A percentile compares a stretch with the other conserved stretches of the same genome.
These are phyloP conservation scores for Oryzias celebensis DNA, from an alignment of 2,113 vertebrate species.

Conservation along the genomic window DNA sequence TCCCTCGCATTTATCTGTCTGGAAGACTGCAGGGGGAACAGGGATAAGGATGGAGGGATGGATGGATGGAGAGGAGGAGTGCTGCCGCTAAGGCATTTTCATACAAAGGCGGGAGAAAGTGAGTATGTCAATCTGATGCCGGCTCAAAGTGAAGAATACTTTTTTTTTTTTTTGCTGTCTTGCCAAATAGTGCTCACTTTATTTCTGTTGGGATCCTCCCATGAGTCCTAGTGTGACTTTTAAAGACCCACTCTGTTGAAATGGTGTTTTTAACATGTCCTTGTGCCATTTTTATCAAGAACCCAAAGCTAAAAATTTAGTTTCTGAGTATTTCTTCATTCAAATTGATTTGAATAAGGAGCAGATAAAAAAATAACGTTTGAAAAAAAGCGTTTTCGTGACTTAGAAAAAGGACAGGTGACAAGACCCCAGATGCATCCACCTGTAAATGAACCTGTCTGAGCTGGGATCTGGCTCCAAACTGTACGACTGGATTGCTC, in stretches of 20 bases:
- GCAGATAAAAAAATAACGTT: too few relatives aligned
- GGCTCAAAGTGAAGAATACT: slow-evolving; percentile 57
- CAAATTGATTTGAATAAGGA: too few relatives aligned
- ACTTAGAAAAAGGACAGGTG: too few relatives aligned
- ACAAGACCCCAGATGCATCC: too few relatives aligned
- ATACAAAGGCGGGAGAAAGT: slow-evolving; percentile 64
- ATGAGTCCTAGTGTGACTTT: slow-evolving; percentile 9
- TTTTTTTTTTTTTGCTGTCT: slow-evolving; percentile 42
- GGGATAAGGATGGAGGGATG: slow-evolving; percentile 35
- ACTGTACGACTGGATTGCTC: too few relatives aligned
- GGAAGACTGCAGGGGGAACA: slow-evolving; percentile 59
- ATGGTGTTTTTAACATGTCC: background rate
- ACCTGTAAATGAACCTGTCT: too few relatives aligned
- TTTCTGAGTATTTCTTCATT: too few relatives aligned
- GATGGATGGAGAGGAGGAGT: slow-evolving; percentile 34
- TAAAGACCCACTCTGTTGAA: slow-evolving; percentile 1
- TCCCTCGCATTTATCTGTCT: slow-evolving; percentile 79
- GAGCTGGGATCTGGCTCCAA: too few relatives aligned
- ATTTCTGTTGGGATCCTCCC: slow-evolving; percentile 24
- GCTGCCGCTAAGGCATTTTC: slow-evolving; percentile 66
- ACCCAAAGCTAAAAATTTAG: too few relatives aligned
- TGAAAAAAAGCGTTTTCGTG: too few relatives aligned
- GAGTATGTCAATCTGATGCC: slow-evolving; percentile 68
- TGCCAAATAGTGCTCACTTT: slow-evolving; percentile 36
- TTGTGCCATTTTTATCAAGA: too few relatives aligned